Evolutionary conservation across 2,797 vertebrate genomes (phyloP).

Genomic region (Melanitta fusca): DNA sequence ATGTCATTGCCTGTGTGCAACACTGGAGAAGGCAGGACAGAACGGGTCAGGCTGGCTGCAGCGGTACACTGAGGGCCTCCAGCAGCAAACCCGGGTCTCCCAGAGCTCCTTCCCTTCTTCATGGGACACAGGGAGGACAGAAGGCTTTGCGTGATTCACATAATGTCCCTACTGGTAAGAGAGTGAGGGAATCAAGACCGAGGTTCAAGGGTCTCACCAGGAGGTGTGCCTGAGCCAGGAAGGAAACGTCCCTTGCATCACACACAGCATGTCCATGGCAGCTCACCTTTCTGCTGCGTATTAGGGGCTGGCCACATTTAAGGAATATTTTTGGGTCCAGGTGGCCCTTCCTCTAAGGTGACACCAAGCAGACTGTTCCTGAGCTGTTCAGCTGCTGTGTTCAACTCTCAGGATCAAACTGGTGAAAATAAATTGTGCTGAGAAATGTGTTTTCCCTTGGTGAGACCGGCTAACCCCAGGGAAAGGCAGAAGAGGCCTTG

Average conservation of each 20-base stretch:
- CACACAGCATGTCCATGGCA: background rate
- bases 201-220: background rate
- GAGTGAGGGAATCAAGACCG: background rate
- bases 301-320: background rate
- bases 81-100: background rate
- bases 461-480: background rate
- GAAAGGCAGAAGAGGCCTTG: background rate
- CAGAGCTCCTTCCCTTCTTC: background rate
- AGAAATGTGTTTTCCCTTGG: background rate
- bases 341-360: background rate
- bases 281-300: accelerated
- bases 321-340: background rate
- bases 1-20: background rate
- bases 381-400: background rate
- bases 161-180: background rate
- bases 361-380: background rate
- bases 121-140: accelerated
- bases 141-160: background rate
- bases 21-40: background rate
- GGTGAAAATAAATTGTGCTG: background rate
- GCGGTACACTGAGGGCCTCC: accelerated
- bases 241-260: background rate
- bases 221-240: background rate
- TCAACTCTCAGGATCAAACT: background rate
- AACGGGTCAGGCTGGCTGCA: background rate